These are phyloP conservation scores for Philaethria dido DNA, from an alignment of 2,888 invertebrate species.

Conservation along the genomic window DNA sequence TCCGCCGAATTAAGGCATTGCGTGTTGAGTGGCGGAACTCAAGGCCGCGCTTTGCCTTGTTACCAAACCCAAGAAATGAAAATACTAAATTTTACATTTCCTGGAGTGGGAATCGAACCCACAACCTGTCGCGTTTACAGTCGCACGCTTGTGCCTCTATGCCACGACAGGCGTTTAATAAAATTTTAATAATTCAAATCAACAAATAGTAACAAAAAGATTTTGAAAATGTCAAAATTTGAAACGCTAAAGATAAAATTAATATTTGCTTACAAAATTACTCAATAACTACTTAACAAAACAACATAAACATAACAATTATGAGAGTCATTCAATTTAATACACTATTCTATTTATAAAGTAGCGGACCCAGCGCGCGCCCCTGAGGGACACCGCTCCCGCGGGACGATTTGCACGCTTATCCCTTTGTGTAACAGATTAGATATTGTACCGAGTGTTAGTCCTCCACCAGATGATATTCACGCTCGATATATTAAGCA, in stretches of 20 bases:
- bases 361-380: conserved; percentile 36
- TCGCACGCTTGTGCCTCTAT: too few relatives aligned
- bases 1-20: too few relatives aligned
- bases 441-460: conserved; percentile 44
- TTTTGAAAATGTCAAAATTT: background rate
- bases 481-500: conserved; percentile 29
- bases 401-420: conserved; percentile 49
- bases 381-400: conserved; percentile 45
- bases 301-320: conserved; percentile 19
- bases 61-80: too few relatives aligned
- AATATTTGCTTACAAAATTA: background rate
- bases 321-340: conserved; percentile 22
- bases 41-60: too few relatives aligned
- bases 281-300: background rate
- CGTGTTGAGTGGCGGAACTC: too few relatives aligned
- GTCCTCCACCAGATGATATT: conserved; percentile 24
- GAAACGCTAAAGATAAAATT: background rate
- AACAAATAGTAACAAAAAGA: background rate
- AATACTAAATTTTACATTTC: too few relatives aligned
- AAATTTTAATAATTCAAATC: background rate
- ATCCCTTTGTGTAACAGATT: conserved; percentile 51
- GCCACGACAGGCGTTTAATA: too few relatives aligned
- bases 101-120: too few relatives aligned
- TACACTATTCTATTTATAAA: conserved; percentile 42
- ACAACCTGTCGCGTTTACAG: too few relatives aligned